A percentile compares a stretch with the other conserved stretches of the same genome.
phyloP scores from a whole-genome alignment of 2,113 vertebrate species.

The Sinosuthora webbiana region DNA sequence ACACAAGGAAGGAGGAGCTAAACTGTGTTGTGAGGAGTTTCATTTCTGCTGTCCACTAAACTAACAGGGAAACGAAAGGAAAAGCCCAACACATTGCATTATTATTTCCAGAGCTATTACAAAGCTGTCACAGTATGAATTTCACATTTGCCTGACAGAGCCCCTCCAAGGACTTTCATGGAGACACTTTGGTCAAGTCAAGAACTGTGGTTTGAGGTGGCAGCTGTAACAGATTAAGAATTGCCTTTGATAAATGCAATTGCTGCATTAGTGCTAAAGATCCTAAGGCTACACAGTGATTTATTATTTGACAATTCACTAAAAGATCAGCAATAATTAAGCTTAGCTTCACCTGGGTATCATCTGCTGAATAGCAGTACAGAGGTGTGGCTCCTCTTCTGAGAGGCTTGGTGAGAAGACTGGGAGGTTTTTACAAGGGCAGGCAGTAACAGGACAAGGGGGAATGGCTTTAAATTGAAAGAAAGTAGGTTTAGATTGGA shows the following conservation, averaged over 20 bases:
- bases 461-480: neutral
- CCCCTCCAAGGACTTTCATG: neutral
- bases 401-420: neutral
- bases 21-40: neutral
- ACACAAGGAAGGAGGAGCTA: rapidly evolving
- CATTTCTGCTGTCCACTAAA: neutral
- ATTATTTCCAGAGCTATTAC: neutral
- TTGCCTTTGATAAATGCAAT: neutral
- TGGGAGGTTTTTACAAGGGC: neutral
- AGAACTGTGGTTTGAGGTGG: neutral
- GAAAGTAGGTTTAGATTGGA: neutral
- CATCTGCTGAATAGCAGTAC: neutral
- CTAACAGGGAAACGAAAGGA: neutral
- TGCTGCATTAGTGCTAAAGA: neutral
- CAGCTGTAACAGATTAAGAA: neutral
- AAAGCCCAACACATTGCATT: rapidly evolving
- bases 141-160: neutral
- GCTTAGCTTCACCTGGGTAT: neutral
- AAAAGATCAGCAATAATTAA: neutral
- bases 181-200: neutral
- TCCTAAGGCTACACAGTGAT: neutral
- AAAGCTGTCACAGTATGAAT: neutral
- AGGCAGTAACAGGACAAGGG: neutral
- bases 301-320: neutral
- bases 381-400: neutral